Base-by-base conservation (phyloP, 2,888 invertebrate genomes). In the Cryptus armator region DNA sequence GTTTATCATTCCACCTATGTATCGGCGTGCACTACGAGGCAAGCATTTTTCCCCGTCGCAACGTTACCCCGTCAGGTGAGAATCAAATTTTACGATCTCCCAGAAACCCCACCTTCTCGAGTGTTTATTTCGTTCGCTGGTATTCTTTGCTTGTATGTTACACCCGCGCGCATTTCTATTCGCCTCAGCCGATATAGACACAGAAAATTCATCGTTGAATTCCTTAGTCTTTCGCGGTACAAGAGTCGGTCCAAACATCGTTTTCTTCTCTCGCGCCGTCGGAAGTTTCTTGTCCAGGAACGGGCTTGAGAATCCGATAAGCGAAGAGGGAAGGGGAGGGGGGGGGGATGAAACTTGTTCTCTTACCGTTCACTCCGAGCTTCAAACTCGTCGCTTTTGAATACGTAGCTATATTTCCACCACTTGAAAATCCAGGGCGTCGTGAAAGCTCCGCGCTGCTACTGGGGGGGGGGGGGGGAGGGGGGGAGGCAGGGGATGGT, bases 271-370 rank as follows among this genome's bases (percentile, higher is more conserved):
- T 10, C 0, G 3, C 24, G 24, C 37, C 37, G 71, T 72, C 59
- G 46, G 59, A 74, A 62, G 59, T 24, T 72, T 72, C 19, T 32
- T n/a, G 19, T 56, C 43, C 37, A 24, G 64, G 44, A 16, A 12
- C 14, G 80, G 53, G 59, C 67, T 80, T 53, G 56, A 59, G 75
- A 84, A 80, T 84, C 67, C 76, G 71, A 80, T 80, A 71, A 83
- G 59, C 67, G 56, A 32, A 56, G 19, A 19, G 19, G 9, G 67
- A 19, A 53, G 12, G 16, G 62, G 3, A 24, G 14, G 9, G 24
- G 24, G 70, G 6, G 0, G 59, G 16, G 75, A 51, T 74, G 48
- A 80, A 80, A 84, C 67, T 84, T 71, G 66, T 66, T 84, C 71
- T 62, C 44, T 46, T 56, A 56, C 66, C 43, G 37, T 70, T 75